A percentile compares a stretch with the other conserved stretches of the same genome.
These are phyloP conservation scores for Oryzias celebensis DNA, from an alignment of 2,113 vertebrate genomes.

Conservation along the genomic window DNA sequence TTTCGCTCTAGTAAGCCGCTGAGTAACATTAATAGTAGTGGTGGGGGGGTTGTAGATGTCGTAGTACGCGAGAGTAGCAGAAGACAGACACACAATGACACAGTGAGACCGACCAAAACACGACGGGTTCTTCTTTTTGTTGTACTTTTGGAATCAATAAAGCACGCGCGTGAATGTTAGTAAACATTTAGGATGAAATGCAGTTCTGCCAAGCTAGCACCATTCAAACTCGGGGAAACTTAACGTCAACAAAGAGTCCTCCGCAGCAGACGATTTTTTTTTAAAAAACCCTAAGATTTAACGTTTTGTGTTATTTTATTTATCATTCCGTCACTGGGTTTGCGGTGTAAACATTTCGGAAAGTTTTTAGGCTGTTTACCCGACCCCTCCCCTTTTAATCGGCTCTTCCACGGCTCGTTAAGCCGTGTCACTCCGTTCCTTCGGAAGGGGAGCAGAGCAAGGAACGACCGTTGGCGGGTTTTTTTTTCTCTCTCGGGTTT, in stretches of 20 bases:
- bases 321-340: conserved; percentile 8
- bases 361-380: conserved; percentile 76
- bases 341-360: conserved; percentile 72
- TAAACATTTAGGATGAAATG: conserved; percentile 52
- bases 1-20: conserved; percentile 68
- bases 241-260: conserved; percentile 47
- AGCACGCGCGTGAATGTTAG: conserved; percentile 8
- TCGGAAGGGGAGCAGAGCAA: conserved; percentile 41
- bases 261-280: neutral
- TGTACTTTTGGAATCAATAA: conserved; percentile 13
- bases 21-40: conserved; percentile 58
- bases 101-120: conserved; percentile 22
- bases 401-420: conserved; percentile 38
- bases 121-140: conserved; percentile 8
- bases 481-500: conserved; percentile 5
- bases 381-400: conserved; percentile 40
- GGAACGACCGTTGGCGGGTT: conserved; percentile 34
- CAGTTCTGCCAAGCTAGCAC: conserved; percentile 54
- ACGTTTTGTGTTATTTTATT: neutral
- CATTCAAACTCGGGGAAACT: conserved; percentile 40
- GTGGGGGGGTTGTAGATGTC: conserved; percentile 60
- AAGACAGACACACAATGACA: conserved; percentile 47
- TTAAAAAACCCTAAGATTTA: neutral
- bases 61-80: conserved; percentile 65
- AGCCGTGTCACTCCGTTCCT: conserved; percentile 59